phyloP scores from a whole-genome alignment of 92 coral and sea anemone genomes.

The Muricea muricata region DNA sequence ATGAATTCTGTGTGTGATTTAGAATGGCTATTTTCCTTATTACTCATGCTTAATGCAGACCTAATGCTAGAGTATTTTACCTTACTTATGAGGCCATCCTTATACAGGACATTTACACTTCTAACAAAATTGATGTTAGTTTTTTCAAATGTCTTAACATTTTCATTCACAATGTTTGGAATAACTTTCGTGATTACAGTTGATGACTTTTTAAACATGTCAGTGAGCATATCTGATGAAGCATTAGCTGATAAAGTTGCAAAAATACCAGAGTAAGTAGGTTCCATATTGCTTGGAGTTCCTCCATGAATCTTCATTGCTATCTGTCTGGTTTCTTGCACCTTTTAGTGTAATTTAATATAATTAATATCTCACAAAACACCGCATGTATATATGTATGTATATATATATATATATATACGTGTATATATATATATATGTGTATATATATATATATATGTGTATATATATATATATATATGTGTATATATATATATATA shows the following conservation, averaged over 20 bases:
- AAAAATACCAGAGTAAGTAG: slow-evolving; percentile 49
- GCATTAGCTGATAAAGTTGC: slow-evolving; percentile 25
- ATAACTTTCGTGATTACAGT: slow-evolving; percentile 45
- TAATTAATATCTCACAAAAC: too few species aligned
- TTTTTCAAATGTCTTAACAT: slow-evolving; percentile 49
- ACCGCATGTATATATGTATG: too few species aligned
- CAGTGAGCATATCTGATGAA: slow-evolving; percentile 41
- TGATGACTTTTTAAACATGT: slow-evolving; percentile 43
- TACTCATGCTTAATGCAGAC: slow-evolving; percentile 56
- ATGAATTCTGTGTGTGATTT: slow-evolving; percentile 56
- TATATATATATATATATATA: too few species aligned
- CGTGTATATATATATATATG: too few species aligned
- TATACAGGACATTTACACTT: slow-evolving; percentile 64
- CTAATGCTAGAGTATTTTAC: slow-evolving; percentile 52
- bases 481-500: too few species aligned
- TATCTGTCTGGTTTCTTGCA: slow-evolving; percentile 6
- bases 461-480: too few species aligned
- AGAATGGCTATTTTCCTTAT: slow-evolving; percentile 43
- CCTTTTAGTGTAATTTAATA: too few species aligned
- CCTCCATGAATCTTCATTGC: slow-evolving; percentile 66
- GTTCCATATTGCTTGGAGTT: slow-evolving; percentile 51
- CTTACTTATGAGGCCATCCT: slow-evolving; percentile 58
- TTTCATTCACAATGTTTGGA: slow-evolving; percentile 49
- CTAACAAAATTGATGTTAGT: slow-evolving; percentile 57
- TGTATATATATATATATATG: too few species aligned